A percentile compares a stretch with the other conserved stretches of the same genome.
Evolutionary conservation across 2,888 invertebrate species (phyloP).

Genomic region (Melieria picta): DNA sequence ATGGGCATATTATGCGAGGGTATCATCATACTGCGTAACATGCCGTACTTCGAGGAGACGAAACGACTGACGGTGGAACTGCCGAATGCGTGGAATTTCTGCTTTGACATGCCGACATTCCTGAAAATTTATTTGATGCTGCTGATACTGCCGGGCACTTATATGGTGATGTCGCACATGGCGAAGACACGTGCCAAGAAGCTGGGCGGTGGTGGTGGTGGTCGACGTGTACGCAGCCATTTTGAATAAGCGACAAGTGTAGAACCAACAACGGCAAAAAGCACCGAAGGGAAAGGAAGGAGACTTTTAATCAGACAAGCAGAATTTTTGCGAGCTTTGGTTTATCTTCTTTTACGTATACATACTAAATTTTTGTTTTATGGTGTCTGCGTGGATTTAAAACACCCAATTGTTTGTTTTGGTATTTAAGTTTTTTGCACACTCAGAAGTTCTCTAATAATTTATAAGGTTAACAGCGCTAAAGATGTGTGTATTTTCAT

Average conservation of each 20-base stretch:
- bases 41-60: conserved; percentile 90
- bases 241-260: neutral
- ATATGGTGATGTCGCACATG: conserved; percentile 87
- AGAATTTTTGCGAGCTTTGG: neutral
- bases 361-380: neutral
- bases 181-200: conserved; percentile 77
- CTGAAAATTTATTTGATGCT: conserved; percentile 81
- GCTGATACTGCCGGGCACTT: conserved; percentile 80
- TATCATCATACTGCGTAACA: conserved; percentile 80
- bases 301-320: too few species aligned
- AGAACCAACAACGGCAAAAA: neutral
- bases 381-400: neutral
- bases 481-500: too few species aligned
- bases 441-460: neutral
- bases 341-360: neutral
- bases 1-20: conserved; percentile 89
- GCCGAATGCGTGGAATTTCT: conserved; percentile 87
- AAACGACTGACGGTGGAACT: conserved; percentile 77
- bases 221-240: neutral
- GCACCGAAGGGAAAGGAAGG: too few species aligned
- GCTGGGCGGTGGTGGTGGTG: conserved; percentile 57
- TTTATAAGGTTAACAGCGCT: too few species aligned
- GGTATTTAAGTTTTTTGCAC: neutral
- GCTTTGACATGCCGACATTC: conserved; percentile 85
- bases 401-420: neutral